A percentile compares a stretch with the other conserved stretches of the same genome.
Evolutionary conservation across 2,113 vertebrate species (phyloP).

Genomic region (Periophthalmodon schlosseri): DNA sequence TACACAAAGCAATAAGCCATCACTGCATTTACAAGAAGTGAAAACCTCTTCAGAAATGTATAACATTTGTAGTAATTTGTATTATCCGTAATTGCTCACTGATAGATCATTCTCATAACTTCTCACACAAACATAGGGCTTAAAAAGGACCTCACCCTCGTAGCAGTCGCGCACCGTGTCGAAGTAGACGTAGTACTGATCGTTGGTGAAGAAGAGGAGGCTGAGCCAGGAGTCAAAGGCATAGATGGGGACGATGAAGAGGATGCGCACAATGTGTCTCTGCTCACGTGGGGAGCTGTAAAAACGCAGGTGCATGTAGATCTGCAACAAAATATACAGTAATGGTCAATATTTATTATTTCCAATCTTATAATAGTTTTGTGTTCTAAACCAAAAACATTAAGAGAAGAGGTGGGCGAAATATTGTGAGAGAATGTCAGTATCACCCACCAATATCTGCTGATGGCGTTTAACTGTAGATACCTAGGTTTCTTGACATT

Average conservation of each 20-base stretch:
- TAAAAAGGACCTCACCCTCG: constrained; percentile 82
- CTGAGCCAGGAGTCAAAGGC: constrained; percentile 99
- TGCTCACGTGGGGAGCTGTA: constrained; percentile 95
- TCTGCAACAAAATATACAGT: constrained; percentile 73
- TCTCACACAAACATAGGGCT: background rate
- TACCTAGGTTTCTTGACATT: too few relatives aligned
- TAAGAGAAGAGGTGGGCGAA: too few relatives aligned
- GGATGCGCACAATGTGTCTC: constrained; percentile 95
- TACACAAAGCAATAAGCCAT: too few relatives aligned
- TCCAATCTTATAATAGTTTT: background rate
- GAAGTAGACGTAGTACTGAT: constrained; percentile 99
- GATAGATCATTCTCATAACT: background rate
- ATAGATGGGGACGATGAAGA: constrained; percentile 98
- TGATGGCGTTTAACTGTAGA: too few relatives aligned
- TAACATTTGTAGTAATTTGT: background rate
- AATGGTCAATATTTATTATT: background rate
- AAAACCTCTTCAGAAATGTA: background rate
- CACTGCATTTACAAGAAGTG: too few relatives aligned
- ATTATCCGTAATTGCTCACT: background rate
- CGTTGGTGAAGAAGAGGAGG: constrained; percentile 98
- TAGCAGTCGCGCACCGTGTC: constrained; percentile 96
- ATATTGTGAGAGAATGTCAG: too few relatives aligned
- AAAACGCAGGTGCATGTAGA: constrained; percentile 98
- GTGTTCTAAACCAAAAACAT: background rate
- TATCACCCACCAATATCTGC: too few relatives aligned